Evolutionary conservation across 1,140 invertebrate genomes (phyloP), one percentile per base, ranked within the genome.

Genomic region (Formica selysi): DNA sequence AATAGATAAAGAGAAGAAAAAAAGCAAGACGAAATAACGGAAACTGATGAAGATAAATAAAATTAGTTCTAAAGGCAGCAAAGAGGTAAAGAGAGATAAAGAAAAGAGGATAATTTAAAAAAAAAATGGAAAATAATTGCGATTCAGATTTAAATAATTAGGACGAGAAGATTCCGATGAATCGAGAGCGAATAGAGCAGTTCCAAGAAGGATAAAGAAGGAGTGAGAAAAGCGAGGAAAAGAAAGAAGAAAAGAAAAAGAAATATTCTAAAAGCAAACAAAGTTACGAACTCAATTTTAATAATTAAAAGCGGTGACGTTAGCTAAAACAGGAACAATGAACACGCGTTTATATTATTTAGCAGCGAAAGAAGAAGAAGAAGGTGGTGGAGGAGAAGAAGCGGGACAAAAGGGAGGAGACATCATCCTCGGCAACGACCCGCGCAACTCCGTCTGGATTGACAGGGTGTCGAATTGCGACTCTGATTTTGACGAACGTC

Each of bases 391-490:
- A 13, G 51, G 44, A 10, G n/a, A 6, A 1, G 36, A 51, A 65
- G 29, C 70, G 70, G 22, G 38, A 10, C 19, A 11, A 11, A 41
- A 22, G 38, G 51, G 1, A 48, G 51, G 16, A 67, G 54, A 26
- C 26, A 7, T 76, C 59, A 64, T 64, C 11, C 38, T 74, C 26
- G 68, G 5, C 19, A 44, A 64, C 13, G 80, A 85, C 16, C 16
- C 38, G 22, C 22, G 32, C 8, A n/a, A 51, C n/a, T 8, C 8
- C 13, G 44, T 48, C 41, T 87, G 81, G 89, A 38, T 68, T 51
- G 61, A 29, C 36, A 68, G 68, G 1, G 38, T 32, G 2, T 26
- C 76, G 4, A 22, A 19, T 44, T 79, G 89, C 38, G 38, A 90
- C 32, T n/a, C 70, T 2, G 22, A 48, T 32, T 41, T 68, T 38